Base-by-base conservation (phyloP, 2,888 invertebrate genomes). In the Minunthozetes semirufus region DNA sequence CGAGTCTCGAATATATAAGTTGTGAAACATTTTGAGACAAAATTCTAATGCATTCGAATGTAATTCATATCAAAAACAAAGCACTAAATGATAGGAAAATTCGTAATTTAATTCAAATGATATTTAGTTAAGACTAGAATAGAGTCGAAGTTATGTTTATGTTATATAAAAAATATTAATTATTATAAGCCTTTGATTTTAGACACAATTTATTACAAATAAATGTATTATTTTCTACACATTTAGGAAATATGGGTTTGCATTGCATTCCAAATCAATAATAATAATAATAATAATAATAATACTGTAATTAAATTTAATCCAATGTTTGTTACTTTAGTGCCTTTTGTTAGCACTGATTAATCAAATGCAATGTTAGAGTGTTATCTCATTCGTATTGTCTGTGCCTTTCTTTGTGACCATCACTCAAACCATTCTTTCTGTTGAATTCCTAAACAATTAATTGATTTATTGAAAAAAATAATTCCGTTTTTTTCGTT, bases 261-360 rank as follows among this genome's bases (percentile, higher is more conserved):
- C 33, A 33, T 61, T 61, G 61, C 61, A 66, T 66, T 66, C 19
- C 63, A 66, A 53, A 59, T 27, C 25, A 29, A 13, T 9, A 8
- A 59, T 19, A 5, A 50, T 9, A 13, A 5, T 61, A 61, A 27
- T 29, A 29, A 61, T 29, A 27, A 19, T 61, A 29, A 19, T 29
- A 13, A 11, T 11, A 6, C 22, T 59, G 13, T 59, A 25, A 25
- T 25, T 59, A 13, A 59, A 22, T 59, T 19, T 15, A 59, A 59
- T 59, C 27, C 13, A 25, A 66, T 33, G 8, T 38, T 59, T 59
- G 59, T 59, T 66, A 66, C 29, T 48, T 5, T 19, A 70, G 70
- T 70, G 70, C 70, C 70, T 70, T 19, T 22, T 61, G 48, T 66
- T 13, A 46, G 70, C 70, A 70, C 70, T 48, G 19, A 48, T 70